phyloP scores from a whole-genome alignment of 1,140 invertebrate genomes.

The Tetranychus urticae region DNA sequence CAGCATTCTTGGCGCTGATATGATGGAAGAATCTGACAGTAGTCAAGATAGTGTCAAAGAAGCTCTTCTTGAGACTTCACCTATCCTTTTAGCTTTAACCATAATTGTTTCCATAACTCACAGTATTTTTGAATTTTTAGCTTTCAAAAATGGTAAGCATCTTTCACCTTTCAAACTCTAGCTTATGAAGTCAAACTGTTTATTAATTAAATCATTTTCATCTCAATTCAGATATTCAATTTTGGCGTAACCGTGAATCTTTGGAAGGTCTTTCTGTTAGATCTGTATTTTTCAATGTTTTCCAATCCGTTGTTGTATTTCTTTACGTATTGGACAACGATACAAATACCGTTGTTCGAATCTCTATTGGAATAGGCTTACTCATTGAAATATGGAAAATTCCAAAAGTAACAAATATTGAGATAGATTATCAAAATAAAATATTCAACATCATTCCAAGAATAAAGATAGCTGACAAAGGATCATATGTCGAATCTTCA shows the following conservation, averaged over 20 bases:
- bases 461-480: conserved; percentile 67
- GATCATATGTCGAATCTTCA: conserved; percentile 81
- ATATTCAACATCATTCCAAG: conserved; percentile 53
- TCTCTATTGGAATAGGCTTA: conserved; percentile 74
- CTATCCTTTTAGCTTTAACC: conserved; percentile 75
- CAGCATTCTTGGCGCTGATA: conserved; percentile 29
- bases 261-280: conserved; percentile 89
- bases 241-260: conserved; percentile 93
- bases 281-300: conserved; percentile 97
- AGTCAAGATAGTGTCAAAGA: conserved; percentile 95
- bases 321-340: conserved; percentile 96
- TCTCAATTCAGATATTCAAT: conserved; percentile 66
- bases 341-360: conserved; percentile 79
- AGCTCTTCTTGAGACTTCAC: conserved; percentile 85
- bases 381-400: conserved; percentile 99
- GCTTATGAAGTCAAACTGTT: background rate
- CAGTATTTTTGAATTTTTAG: conserved; percentile 90
- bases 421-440: conserved; percentile 44
- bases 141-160: conserved; percentile 82
- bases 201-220: conserved; percentile 7
- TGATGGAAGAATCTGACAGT: conserved; percentile 42
- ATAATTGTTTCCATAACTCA: conserved; percentile 81
- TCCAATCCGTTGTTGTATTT: conserved; percentile 80
- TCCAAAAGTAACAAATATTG: conserved; percentile 55
- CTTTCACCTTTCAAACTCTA: background rate